These are phyloP conservation scores for Trachurus trachurus DNA, from an alignment of 2,797 vertebrate genomes.

Conservation along the genomic window DNA sequence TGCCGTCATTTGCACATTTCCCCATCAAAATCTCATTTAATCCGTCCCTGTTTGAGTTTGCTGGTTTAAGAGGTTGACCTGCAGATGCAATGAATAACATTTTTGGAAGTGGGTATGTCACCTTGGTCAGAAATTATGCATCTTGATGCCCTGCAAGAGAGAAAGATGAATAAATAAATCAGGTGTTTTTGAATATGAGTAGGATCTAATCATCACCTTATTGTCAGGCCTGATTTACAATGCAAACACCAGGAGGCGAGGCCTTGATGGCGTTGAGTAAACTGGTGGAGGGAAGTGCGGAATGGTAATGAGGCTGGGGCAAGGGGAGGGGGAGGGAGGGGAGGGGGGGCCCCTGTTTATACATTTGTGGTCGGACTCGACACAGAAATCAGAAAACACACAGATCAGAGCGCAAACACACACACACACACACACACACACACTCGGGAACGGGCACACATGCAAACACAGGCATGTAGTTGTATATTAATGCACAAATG, in stretches of 20 bases:
- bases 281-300: slow-evolving; percentile 68
- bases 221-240: slow-evolving; percentile 84
- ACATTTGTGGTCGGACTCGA: slow-evolving; percentile 65
- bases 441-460: slow-evolving; percentile 58
- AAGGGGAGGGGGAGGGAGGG: slow-evolving; percentile 2
- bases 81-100: slow-evolving; percentile 83
- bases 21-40: slow-evolving; percentile 73
- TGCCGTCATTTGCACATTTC: slow-evolving; percentile 36
- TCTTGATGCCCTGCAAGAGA: slow-evolving; percentile 74
- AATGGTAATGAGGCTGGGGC: slow-evolving; percentile 77
- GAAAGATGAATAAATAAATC: slow-evolving; percentile 85
- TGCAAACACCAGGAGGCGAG: slow-evolving; percentile 75
- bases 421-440: slow-evolving; percentile 30
- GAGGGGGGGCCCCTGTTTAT: slow-evolving; percentile 51
- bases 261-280: slow-evolving; percentile 76
- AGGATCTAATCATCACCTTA: slow-evolving; percentile 83
- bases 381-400: slow-evolving; percentile 61
- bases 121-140: slow-evolving; percentile 82
- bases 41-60: slow-evolving; percentile 71
- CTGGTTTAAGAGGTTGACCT: slow-evolving; percentile 73
- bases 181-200: slow-evolving; percentile 82
- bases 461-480: slow-evolving; percentile 64
- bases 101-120: slow-evolving; percentile 71
- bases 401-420: slow-evolving; percentile 61
- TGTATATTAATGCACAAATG: slow-evolving; percentile 57